Base-by-base conservation (phyloP, 2,888 invertebrate genomes). In the Drosophila aldrichi region DNA sequence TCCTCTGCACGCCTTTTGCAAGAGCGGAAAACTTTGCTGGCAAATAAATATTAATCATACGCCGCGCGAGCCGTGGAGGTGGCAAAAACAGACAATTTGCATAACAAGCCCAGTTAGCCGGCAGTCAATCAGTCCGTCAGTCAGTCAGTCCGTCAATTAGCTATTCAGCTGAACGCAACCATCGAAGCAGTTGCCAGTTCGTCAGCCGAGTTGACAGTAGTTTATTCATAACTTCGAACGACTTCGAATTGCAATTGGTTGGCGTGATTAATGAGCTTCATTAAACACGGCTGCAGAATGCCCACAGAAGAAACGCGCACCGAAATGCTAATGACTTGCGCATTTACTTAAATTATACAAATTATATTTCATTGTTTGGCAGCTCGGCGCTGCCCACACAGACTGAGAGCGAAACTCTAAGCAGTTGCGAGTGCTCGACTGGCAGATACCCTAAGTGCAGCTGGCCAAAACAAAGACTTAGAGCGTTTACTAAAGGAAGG, bases 241-340 rank as follows among this genome's bases (percentile, higher is more conserved):
- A 76, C 68, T 73, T 66, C 59, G 67, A 76, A 71, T 73, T 64
- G 63, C 80, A 80, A 82, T 78, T 73, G 67, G 58, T 54, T 68
- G 64, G 59, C 70, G 65, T 86, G 82, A 82, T 82, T 82, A 82
- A 82, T 82, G 86, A 86, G 70, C 70, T 78, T 73, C 73, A 86
- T 86, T 82, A 82, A 81, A 64, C 29, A 58, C 46, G 51, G 36
- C 70, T 63, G 56, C 75, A 54, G 44, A 58, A 18, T 59, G 63
- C 54, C 49, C 57, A 63, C 48, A 52, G 49, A 48, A 52, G 52
- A 68, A 22, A 56, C 59, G 46, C 55, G 57, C 18, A 54, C 52
- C 41, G 41, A 70, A 61, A 70, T 60, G 66, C 60, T 70, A 70
- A 70, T 70, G 63, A 64, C 54, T 63, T 38, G 68, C 59, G 54